Conservation (phyloP, 2,888 invertebrate species). For the Entomobrya proxima region DNA sequence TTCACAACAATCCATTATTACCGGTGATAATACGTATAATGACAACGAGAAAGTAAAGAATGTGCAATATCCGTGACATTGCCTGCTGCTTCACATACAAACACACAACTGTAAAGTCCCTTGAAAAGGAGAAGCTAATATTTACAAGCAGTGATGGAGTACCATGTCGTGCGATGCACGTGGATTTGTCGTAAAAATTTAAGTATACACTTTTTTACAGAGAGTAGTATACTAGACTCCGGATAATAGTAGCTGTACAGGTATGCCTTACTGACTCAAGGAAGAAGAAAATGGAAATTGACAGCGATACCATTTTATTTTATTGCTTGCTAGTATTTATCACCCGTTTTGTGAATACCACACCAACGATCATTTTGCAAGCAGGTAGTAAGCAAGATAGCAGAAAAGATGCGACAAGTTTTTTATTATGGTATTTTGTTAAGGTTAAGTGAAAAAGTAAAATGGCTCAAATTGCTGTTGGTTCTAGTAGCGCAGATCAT, state of each 20-base stretch:
- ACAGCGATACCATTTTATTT: constrained; percentile 26
- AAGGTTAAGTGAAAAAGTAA: constrained; percentile 27
- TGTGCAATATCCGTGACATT: constrained; percentile 26
- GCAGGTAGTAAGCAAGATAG: neutral
- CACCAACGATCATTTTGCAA: neutral
- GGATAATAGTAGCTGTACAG: neutral
- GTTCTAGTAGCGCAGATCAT: neutral
- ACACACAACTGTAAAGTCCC: constrained; percentile 8
- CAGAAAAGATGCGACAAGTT: neutral
- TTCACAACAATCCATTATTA: neutral
- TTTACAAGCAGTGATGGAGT: constrained; percentile 29
- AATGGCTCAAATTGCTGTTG: neutral
- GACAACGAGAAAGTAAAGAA: constrained; percentile 1
- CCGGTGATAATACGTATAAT: constrained; percentile 7
- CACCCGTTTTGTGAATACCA: constrained; percentile 12
- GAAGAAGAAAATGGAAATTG: constrained; percentile 37
- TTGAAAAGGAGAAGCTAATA: constrained; percentile 25
- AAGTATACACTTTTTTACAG: neutral
- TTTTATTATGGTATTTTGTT: neutral
- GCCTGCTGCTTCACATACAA: constrained; percentile 16
- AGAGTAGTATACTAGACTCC: neutral
- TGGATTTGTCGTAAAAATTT: constrained; percentile 4
- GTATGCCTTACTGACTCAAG: neutral
- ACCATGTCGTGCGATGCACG: constrained; percentile 24
- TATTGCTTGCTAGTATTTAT: constrained; percentile 32